phyloP scores from a whole-genome alignment of 53 echinoderm and acorn worm species.

The Glandiceps talaboti region DNA sequence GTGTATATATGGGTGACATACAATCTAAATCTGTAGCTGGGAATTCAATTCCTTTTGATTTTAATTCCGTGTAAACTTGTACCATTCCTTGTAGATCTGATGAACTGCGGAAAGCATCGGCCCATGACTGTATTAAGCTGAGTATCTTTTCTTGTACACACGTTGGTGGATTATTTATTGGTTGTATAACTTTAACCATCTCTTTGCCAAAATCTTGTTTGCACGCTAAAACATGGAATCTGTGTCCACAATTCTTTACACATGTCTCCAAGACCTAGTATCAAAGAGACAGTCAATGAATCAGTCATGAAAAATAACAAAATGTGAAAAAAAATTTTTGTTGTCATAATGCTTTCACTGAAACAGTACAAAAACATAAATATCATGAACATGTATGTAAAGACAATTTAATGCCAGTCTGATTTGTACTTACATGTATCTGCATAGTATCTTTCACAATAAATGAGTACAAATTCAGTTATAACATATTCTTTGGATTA shows the following conservation, averaged over 20 bases:
- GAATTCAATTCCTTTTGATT: slow-evolving; percentile 88
- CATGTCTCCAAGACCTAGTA: slow-evolving; percentile 95
- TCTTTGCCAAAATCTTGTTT: slow-evolving; percentile 94
- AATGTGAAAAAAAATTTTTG: too few species aligned
- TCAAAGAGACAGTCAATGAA: too few species aligned
- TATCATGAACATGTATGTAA: too few species aligned
- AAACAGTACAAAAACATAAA: too few species aligned
- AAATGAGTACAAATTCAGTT: too few species aligned
- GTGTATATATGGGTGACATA: slow-evolving; percentile 76
- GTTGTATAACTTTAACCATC: slow-evolving; percentile 91
- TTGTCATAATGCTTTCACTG: too few species aligned
- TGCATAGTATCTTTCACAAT: too few species aligned
- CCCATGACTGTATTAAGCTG: slow-evolving; percentile 92
- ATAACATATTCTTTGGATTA: too few species aligned
- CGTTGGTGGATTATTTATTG: slow-evolving; percentile 87
- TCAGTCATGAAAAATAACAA: too few species aligned
- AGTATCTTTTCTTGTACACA: slow-evolving; percentile 95
- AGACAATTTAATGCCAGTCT: too few species aligned
- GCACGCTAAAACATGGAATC: slow-evolving; percentile 74
- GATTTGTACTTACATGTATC: too few species aligned
- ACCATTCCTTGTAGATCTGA: slow-evolving; percentile 82
- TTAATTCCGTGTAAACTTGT: slow-evolving; percentile 91
- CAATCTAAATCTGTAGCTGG: slow-evolving; percentile 81
- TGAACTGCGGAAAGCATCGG: slow-evolving; percentile 76
- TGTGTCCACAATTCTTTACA: slow-evolving; percentile 94